phyloP scores from a whole-genome alignment of 2,888 invertebrate genomes.

The Cremastinae sp. region DNA sequence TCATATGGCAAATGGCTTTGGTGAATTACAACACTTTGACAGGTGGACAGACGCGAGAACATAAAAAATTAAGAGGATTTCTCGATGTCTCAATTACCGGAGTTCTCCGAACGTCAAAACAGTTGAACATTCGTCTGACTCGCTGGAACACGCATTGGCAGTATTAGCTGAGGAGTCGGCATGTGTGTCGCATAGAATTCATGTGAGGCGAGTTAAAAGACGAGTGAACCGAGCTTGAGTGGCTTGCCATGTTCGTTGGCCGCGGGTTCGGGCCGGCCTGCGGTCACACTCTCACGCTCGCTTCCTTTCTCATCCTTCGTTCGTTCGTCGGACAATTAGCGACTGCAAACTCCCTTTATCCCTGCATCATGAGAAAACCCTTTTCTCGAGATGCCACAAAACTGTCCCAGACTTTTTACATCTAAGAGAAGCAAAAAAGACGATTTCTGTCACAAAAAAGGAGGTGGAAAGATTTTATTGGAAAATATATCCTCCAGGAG shows the following conservation, averaged over 20 bases:
- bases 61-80: not conserved
- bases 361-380: constrained; percentile 37
- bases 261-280: constrained; percentile 66
- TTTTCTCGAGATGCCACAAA: constrained; percentile 35
- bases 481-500: too few species aligned
- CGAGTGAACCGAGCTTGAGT: constrained; percentile 75
- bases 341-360: constrained; percentile 54
- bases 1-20: too few species aligned
- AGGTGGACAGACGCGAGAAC: not conserved
- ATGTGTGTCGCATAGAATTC: constrained; percentile 60
- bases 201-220: constrained; percentile 75
- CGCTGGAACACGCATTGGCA: not conserved
- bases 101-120: too few species aligned
- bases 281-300: constrained; percentile 66
- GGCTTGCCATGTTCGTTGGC: constrained; percentile 75
- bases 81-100: not conserved
- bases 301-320: constrained; percentile 61
- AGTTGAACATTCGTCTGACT: not conserved
- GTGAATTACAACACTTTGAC: not conserved
- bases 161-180: constrained; percentile 31
- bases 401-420: not conserved
- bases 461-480: too few species aligned
- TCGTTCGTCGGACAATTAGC: constrained; percentile 72
- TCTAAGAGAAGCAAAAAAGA: constrained; percentile 1
- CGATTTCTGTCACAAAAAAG: not conserved